Evolutionary conservation across 2,888 invertebrate species (phyloP), one percentile per base, ranked within the genome.

Genomic region (Epistrophe grossulariae): DNA sequence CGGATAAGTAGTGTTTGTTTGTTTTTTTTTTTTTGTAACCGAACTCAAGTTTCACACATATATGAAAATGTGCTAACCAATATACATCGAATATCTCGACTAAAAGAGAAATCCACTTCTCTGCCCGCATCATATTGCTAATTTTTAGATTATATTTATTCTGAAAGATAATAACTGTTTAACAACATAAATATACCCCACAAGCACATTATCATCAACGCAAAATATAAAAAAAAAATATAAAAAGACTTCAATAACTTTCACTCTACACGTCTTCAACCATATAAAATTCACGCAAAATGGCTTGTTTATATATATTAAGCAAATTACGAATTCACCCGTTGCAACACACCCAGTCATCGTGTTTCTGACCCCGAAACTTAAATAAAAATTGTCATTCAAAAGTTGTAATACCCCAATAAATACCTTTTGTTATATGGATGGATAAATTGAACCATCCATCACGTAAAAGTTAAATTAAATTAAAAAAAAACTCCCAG

Each of bases 381-480:
- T 24, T 45, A 24, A 55, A 55, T 50, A 28, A 38, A 62, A 57
- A 74, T 84, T 84, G 83, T 57, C 79, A 84, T 84, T 84, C 83
- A 74, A 74, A 70, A 31, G 64, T 31, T 28, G 60, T 43, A 45
- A 40, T 57, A 45, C n/a, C 57, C 13, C 64, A 48, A 72, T 78
- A 52, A 78, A 72, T 48, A 71, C 62, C 70, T 35, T 80, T 70
- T 70, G 50, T 70, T 70, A 68, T 70, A 50, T 70, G 28, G 70
- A 52, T 55, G n/a, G 70, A 52, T 55, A 28, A 70, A 28, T 70
- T 55, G 6, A 40, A 24, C 70, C 70, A 70, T 70, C 55, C 70
- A 70, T 70, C 70, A 70, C 70, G 70, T 70, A 70, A 6, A 40
- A 38, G 35, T 50, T 40, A 38, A 38, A 38, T 24, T 28, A 35